phyloP scores from a whole-genome alignment of 2,888 invertebrate species.

The Caenorhabditis drosophilae region DNA sequence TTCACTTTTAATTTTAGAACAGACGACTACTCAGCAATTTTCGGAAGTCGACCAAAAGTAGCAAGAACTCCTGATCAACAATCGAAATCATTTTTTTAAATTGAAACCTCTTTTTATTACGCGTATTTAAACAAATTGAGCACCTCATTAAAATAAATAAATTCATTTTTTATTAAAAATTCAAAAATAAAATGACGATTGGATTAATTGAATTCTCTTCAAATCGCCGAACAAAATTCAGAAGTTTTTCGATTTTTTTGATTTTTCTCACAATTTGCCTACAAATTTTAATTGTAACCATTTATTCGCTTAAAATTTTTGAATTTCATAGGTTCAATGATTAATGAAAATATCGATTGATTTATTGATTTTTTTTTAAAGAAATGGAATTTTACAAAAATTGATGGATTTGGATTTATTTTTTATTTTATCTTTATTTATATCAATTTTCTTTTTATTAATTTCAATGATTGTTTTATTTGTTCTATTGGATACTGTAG shows the following conservation, averaged over 20 bases:
- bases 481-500: background rate
- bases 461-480: background rate
- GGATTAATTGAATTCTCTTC: background rate
- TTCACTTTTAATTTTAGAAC: too few relatives aligned
- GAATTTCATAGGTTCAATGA: background rate
- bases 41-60: conserved; percentile 66
- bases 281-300: too few relatives aligned
- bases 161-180: background rate
- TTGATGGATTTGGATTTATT: background rate
- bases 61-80: conserved; percentile 62
- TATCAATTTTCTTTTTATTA: background rate
- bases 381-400: background rate
- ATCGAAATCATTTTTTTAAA: conserved; percentile 43
- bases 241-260: background rate
- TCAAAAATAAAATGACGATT: background rate
- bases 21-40: conserved; percentile 62
- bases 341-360: background rate
- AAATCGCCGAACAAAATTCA: background rate
- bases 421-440: background rate
- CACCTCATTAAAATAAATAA: background rate
- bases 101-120: conserved; percentile 11
- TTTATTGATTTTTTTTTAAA: background rate
- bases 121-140: background rate
- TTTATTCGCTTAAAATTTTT: too few relatives aligned
- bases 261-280: background rate